Percentiles rank a stretch among this genome's conserved stretches.
Conservation (phyloP, 2,113 vertebrate species). For the Lagopus muta region DNA sequence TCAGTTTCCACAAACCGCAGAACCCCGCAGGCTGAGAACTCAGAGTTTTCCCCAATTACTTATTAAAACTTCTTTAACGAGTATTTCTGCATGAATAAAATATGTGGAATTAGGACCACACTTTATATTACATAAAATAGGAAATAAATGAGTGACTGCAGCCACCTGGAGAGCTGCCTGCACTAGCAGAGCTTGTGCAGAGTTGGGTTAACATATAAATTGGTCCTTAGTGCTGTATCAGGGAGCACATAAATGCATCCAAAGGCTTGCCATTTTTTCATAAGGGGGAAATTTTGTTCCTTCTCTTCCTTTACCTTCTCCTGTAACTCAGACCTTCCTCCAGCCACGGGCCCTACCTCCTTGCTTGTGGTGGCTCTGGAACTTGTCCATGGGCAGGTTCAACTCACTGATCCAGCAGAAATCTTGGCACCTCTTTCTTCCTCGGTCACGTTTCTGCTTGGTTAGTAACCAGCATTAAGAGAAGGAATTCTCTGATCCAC, state of each 20-base stretch:
- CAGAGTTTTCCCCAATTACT: background rate
- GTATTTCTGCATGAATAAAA: conserved; percentile 1
- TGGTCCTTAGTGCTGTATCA: background rate
- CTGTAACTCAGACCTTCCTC: background rate
- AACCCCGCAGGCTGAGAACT: background rate
- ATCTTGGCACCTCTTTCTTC: background rate
- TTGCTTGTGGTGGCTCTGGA: background rate
- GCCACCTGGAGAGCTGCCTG: background rate
- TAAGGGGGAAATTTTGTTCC: conserved; percentile 60
- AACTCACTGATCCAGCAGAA: background rate
- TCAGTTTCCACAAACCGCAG: background rate
- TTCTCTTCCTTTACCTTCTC: conserved; percentile 2
- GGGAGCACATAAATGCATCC: background rate
- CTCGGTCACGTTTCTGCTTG: background rate
- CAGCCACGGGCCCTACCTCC: background rate
- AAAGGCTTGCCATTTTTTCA: conserved; percentile 11
- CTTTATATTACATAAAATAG: background rate
- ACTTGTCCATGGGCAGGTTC: background rate
- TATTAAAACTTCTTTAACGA: conserved; percentile 6
- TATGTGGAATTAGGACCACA: background rate
- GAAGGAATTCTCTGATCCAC: background rate
- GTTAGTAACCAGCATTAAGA: background rate
- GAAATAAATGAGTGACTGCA: background rate
- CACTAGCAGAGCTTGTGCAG: background rate
- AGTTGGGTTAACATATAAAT: rapidly evolving